These are phyloP conservation scores for Microcebus griseorufus DNA, from an alignment of 2,113 vertebrate genomes.

Conservation along the genomic window DNA sequence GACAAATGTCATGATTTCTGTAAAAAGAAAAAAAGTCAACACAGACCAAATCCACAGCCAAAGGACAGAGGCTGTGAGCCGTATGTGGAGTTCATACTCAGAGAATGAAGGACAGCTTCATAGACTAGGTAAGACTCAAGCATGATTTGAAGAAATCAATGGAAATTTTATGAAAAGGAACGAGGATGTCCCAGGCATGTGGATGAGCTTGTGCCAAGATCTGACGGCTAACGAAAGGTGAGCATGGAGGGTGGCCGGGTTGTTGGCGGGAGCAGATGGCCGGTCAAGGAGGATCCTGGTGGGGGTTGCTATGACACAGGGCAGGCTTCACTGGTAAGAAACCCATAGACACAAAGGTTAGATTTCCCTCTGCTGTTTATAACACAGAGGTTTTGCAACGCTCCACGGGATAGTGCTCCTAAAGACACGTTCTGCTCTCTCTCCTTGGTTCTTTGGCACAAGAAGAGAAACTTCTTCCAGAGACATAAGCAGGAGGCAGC, in stretches of 20 bases:
- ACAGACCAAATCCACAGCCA: not conserved
- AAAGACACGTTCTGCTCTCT: not conserved
- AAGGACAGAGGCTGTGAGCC: not conserved
- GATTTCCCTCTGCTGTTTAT: not conserved
- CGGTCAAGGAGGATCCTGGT: not conserved
- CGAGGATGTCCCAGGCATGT: not conserved
- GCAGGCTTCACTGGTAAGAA: not conserved
- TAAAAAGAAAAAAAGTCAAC: not conserved
- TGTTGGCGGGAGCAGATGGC: constrained; percentile 43
- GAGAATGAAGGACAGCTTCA: not conserved
- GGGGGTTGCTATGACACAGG: not conserved
- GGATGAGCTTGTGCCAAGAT: not conserved
- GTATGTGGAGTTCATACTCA: not conserved
- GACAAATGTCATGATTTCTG: not conserved
- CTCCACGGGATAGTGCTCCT: not conserved
- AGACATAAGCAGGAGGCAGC: not conserved
- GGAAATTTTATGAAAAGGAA: not conserved
- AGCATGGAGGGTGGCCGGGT: not conserved
- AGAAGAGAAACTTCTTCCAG: not conserved
- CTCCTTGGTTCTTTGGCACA: not conserved
- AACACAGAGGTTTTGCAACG: not conserved
- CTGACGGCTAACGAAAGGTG: constrained; percentile 22
- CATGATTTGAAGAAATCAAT: not conserved
- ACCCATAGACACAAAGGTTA: not conserved
- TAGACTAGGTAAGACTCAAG: not conserved